phyloP scores from a whole-genome alignment of 2,797 vertebrate genomes.

The Neoniphon sammara region DNA sequence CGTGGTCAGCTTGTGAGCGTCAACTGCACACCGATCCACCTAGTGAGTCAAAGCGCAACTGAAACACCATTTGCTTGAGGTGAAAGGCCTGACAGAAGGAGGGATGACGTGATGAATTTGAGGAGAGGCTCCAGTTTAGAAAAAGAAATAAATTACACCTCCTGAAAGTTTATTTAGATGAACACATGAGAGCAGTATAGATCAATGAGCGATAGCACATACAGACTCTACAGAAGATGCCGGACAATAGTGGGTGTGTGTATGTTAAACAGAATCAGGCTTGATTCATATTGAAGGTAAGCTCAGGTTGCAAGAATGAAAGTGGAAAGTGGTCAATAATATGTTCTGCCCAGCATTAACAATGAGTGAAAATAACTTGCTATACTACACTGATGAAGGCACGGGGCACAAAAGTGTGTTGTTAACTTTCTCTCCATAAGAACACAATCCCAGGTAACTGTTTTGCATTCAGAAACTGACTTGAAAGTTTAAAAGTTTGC shows the following conservation, averaged over 20 bases:
- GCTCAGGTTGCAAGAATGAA: slow-evolving; percentile 42
- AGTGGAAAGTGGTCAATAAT: slow-evolving; percentile 19
- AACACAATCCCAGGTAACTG: not conserved
- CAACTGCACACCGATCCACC: slow-evolving; percentile 29
- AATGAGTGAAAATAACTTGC: not conserved
- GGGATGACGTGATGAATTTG: slow-evolving; percentile 1
- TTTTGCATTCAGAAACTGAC: not conserved
- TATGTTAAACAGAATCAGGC: not conserved
- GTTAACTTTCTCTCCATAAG: not conserved
- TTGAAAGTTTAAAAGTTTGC: not conserved
- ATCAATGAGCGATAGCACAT: slow-evolving; percentile 26
- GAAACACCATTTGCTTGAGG: slow-evolving; percentile 21
- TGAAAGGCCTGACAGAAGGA: slow-evolving; percentile 13
- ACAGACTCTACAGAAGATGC: slow-evolving; percentile 1
- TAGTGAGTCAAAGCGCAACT: slow-evolving; percentile 35
- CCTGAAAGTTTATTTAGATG: slow-evolving; percentile 19
- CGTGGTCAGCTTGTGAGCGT: slow-evolving; percentile 11
- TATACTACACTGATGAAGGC: not conserved
- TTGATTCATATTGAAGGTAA: not conserved
- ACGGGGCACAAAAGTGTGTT: slow-evolving; percentile 4
- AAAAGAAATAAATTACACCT: not conserved
- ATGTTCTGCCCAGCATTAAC: not conserved
- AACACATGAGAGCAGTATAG: slow-evolving; percentile 1
- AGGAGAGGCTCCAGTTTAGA: slow-evolving; percentile 15
- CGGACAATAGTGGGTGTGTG: not conserved